phyloP scores from a whole-genome alignment of 2,113 vertebrate genomes.

The Peucedramus taeniatus region DNA sequence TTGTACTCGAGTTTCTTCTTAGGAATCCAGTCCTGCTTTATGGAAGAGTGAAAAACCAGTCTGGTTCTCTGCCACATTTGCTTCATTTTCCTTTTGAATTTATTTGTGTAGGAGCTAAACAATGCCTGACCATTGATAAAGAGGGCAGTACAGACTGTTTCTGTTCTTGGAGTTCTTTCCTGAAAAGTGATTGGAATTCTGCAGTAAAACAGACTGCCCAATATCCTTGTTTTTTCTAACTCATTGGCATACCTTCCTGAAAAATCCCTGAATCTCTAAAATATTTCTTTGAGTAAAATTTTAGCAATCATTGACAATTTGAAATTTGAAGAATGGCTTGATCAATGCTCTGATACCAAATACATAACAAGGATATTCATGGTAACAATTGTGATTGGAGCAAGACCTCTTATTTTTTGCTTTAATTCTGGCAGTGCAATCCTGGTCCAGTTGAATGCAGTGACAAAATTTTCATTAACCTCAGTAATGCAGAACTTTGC shows the following conservation, averaged over 20 bases:
- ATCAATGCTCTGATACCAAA: not conserved
- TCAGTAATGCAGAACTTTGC: not conserved
- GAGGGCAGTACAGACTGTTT: not conserved
- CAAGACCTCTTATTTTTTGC: not conserved
- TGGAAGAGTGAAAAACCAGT: not conserved
- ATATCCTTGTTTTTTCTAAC: not conserved
- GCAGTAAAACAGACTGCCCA: not conserved
- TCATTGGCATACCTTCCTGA: not conserved
- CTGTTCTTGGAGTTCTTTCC: not conserved
- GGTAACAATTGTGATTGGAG: not conserved
- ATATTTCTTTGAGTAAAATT: not conserved
- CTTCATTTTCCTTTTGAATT: not conserved
- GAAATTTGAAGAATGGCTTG: not conserved
- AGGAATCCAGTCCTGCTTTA: not conserved
- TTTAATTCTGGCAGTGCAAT: not conserved
- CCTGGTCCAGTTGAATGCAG: not conserved
- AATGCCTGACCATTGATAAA: not conserved
- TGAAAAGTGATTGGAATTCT: not conserved
- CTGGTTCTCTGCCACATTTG: fast-evolving
- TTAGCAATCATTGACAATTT: not conserved
- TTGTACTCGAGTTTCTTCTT: not conserved
- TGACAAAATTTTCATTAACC: not conserved
- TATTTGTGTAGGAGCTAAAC: not conserved
- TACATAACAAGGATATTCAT: not conserved
- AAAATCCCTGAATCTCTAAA: not conserved